Conservation (phyloP, 2,113 vertebrate genomes). For the Xiphophorus couchianus region DNA sequence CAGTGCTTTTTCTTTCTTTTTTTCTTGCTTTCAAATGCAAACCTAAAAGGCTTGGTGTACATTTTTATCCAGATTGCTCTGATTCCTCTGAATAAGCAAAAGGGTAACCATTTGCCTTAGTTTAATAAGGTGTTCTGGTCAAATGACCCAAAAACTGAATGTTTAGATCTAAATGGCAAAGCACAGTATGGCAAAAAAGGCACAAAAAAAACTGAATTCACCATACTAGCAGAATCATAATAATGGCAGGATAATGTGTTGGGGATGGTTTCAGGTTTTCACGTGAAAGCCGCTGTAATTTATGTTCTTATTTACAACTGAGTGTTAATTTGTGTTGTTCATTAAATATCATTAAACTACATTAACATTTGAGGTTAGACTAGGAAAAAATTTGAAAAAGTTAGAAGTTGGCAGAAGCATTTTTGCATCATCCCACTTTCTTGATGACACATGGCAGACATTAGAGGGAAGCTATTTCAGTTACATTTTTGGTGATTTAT, state of each 20-base stretch:
- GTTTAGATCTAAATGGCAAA: background rate
- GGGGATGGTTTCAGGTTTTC: background rate
- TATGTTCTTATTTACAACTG: background rate
- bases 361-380: no score
- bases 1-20: background rate
- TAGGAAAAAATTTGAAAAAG: no score
- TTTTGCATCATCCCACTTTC: no score
- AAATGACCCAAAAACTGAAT: background rate
- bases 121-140: background rate
- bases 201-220: background rate
- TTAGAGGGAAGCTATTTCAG: background rate
- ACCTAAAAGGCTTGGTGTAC: background rate
- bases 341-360: no score
- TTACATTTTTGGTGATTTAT: background rate
- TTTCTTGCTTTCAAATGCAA: background rate
- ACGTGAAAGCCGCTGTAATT: background rate
- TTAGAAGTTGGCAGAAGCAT: no score
- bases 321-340: background rate
- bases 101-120: background rate
- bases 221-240: background rate
- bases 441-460: no score
- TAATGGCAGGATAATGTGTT: background rate
- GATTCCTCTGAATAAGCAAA: background rate
- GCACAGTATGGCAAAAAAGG: background rate
- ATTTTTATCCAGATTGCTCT: background rate